Evolutionary conservation across 2,797 vertebrate genomes (phyloP).

Genomic region (Labeo calbasu): DNA sequence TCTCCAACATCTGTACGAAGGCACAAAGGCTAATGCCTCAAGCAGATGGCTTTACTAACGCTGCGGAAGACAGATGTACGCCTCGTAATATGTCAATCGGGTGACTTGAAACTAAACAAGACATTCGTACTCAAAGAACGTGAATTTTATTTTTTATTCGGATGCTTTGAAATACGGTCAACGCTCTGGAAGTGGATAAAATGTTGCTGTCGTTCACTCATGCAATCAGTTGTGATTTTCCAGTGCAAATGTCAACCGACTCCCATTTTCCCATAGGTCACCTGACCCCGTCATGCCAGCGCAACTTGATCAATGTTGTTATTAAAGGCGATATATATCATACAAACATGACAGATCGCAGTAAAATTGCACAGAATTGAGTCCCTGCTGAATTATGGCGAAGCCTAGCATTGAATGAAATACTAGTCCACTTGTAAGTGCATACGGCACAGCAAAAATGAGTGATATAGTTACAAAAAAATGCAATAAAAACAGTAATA

Average conservation of each 20-base stretch:
- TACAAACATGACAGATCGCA: background rate
- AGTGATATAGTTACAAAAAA: background rate
- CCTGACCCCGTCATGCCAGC: background rate
- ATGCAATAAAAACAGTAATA: too few relatives aligned
- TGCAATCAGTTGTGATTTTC: background rate
- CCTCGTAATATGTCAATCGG: background rate
- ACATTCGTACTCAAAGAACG: background rate
- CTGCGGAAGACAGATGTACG: conserved; percentile 6
- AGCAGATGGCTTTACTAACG: conserved; percentile 17
- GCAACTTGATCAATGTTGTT: background rate
- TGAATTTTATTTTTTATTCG: background rate
- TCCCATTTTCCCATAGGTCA: background rate
- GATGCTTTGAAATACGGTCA: background rate
- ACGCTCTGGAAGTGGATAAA: background rate
- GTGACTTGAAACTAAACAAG: background rate
- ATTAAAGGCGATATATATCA: background rate
- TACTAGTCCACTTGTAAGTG: background rate
- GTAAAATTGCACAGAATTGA: background rate
- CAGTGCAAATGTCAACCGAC: conserved; percentile 4
- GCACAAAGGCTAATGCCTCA: conserved; percentile 16
- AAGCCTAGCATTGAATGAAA: background rate
- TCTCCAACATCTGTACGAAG: conserved; percentile 25
- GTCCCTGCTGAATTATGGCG: background rate
- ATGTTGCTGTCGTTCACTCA: background rate
- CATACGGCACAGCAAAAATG: background rate